Evolutionary conservation across 2,797 vertebrate species (phyloP), one percentile per base, ranked within the genome.

Genomic region (Anas bahamensis): DNA sequence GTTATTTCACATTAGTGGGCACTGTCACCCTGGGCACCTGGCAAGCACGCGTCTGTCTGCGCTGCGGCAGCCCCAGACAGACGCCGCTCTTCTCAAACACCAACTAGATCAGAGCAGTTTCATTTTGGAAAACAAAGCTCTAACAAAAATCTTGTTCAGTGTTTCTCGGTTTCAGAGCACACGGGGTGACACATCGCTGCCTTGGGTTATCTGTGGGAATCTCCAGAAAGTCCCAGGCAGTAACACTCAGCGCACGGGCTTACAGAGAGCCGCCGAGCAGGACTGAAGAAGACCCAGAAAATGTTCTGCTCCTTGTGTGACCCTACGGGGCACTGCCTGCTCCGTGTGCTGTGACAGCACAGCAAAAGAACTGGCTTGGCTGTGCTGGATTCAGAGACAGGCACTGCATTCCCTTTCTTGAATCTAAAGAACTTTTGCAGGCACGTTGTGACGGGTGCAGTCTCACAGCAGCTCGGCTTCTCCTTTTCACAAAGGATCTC

Each of bases 261-360:
- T 17, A 59, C 31, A 42, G 39, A 56, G 26, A 44, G 42, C 13
- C 35, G 33, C 6, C 14, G 19, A 42, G 35, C 12, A 23, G 52
- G 37, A 31, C 29, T 69, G 53, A 56, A 79, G 35, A 72, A 33
- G 37, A 50, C 33, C 37, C 52, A 8, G 0, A 17, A 24, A 63
- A 64, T 7, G 35, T 53, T 72, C 55, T 33, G 44, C 17, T 81
- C 63, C 42, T n/a, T 0, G 0, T 9, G 41, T 65, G 41, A 53
- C 41, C 1, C 1, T 5, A 33, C 22, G 3, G 14, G 33, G 90
- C 83, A 26, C 56, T 41, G 4, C 44, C 46, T 73, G 83, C 74
- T 53, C 7, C 11, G 8, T 5, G 1, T 4, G 46, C 42, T 7
- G 26, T 24, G 68, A 21, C 0, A 29, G 6, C 48, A 4, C 10